phyloP scores from a whole-genome alignment of 1,140 invertebrate species.

The Penaeus indicus region DNA sequence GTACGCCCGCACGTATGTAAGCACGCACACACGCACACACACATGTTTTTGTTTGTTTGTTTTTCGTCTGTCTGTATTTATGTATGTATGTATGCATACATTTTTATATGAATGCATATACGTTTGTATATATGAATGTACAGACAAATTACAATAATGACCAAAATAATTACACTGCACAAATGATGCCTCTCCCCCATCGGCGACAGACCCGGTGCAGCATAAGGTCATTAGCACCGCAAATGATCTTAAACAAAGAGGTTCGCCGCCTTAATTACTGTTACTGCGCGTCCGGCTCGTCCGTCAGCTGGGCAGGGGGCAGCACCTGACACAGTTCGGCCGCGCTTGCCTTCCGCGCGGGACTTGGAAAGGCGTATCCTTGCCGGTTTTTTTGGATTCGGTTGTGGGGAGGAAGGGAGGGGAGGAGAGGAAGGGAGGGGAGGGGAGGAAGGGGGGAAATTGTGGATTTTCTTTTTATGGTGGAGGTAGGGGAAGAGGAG shows the following conservation, averaged over 20 bases:
- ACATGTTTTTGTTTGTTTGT: background rate
- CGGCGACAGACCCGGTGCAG: background rate
- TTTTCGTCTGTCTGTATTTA: background rate
- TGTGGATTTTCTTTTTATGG: background rate
- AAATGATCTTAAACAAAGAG: no score
- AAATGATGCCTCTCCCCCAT: background rate
- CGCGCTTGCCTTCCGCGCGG: no score
- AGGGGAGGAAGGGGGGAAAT: background rate
- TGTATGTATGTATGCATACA: conserved; percentile 3
- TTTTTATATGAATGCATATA: background rate
- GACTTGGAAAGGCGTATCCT: no score
- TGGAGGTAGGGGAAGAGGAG: background rate
- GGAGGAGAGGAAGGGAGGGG: no score
- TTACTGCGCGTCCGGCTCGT: no score
- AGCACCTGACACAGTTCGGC: no score
- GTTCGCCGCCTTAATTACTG: no score
- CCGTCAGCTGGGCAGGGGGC: no score
- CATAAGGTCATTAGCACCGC: no score
- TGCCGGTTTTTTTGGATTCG: no score
- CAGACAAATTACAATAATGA: background rate
- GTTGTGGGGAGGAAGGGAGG: no score
- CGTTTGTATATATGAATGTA: background rate
- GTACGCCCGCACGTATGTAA: background rate
- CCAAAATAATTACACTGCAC: background rate
- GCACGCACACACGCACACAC: background rate